Evolutionary conservation across 2,113 vertebrate species (phyloP).

Genomic region (Microcebus griseorufus): DNA sequence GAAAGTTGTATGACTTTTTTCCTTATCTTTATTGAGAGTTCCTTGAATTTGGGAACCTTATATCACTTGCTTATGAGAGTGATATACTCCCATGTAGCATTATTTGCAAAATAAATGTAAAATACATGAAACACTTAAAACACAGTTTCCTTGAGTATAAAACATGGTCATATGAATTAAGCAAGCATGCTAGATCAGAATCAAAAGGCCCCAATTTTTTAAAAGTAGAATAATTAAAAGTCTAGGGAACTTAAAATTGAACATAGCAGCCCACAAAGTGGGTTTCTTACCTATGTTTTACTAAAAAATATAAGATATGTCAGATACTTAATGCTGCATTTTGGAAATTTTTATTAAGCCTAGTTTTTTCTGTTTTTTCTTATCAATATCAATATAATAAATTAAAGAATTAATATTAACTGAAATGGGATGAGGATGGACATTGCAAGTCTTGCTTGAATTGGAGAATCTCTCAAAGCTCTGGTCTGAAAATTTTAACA

Average conservation of each 20-base stretch:
- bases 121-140: not conserved
- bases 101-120: not conserved
- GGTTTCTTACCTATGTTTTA: not conserved
- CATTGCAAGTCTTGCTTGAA: not conserved
- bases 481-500: not conserved
- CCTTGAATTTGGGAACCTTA: not conserved
- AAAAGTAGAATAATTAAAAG: not conserved
- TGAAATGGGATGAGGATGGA: not conserved
- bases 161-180: not conserved
- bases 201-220: not conserved
- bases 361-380: not conserved
- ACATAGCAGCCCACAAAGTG: not conserved
- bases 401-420: not conserved
- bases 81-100: not conserved
- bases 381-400: not conserved
- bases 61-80: not conserved
- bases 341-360: not conserved
- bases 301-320: not conserved
- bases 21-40: not conserved
- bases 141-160: not conserved
- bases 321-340: not conserved
- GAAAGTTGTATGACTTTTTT: not conserved
- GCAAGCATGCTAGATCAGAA: not conserved
- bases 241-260: not conserved
- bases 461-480: not conserved